Evolutionary conservation across 2,888 invertebrate species (phyloP), one percentile per base, ranked within the genome.

Genomic region (Himalopsyche japonica): DNA sequence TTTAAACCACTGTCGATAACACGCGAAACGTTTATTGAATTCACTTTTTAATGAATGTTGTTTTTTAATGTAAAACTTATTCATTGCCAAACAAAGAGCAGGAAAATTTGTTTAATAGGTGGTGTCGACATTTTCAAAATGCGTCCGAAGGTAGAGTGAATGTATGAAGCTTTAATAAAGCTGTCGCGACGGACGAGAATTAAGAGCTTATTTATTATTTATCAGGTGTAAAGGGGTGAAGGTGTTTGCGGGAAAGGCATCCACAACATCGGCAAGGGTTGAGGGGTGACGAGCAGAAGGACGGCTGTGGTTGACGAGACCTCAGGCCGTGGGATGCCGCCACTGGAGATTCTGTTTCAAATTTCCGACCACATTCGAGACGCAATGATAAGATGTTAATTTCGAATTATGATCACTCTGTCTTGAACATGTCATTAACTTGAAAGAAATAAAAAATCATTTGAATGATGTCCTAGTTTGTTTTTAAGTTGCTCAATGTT

Each of bases 161-260:
- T 57, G 57, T 20, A 57, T 57, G 57, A 57, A 57, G 57, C 57
- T 57, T 57, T 57, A 24, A 57, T 57, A 57, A 57, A 57, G 57
- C 57, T 57, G 57, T 57, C 20, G 57, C 57, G 57, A 57, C 24
- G 57, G 57, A 57, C 57, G 20, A 57, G 57, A n/a, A 57, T 57
- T 57, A 57, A 57, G 57, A 34, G 79, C 82, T 84, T 81, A 86
- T 86, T 86, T 84, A 86, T 84, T 84, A 86, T 86, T 86, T 82
- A 86, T 86, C 86, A 84, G 84, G 80, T 81, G 82, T 80, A 49
- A 49, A 47, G 80, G 78, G 57, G 5, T 15, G 76, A 30, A 20
- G 37, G 70, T 37, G 32, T 47, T 34, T n/a, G 76, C 43, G 70
- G 76, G 47, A 70, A 70, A 34, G 81, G 34, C 70, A 43, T 70